Percentiles rank a stretch among this genome's conserved stretches.
Conservation (phyloP, 2,888 invertebrate species). For the Herminia tarsipennalis region DNA sequence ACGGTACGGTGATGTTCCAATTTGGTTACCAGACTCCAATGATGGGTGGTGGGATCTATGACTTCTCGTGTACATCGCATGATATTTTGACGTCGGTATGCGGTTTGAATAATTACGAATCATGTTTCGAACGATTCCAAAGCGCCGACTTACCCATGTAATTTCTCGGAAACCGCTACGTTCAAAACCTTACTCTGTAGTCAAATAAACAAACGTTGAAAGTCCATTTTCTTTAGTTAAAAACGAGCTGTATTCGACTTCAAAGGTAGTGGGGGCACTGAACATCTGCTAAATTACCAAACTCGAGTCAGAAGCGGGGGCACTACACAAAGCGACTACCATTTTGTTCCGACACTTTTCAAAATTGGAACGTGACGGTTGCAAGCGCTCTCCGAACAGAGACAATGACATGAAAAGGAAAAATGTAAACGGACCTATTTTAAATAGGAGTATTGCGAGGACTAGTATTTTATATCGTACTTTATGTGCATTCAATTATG, state of each 20-base stretch:
- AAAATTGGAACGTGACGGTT: conserved; percentile 86
- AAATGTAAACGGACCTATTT: conserved; percentile 85
- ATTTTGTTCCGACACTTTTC: conserved; percentile 86
- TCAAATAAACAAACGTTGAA: conserved; percentile 43
- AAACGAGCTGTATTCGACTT: conserved; percentile 55
- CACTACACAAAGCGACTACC: conserved; percentile 79
- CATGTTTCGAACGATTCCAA: conserved; percentile 60
- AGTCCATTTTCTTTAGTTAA: conserved; percentile 49
- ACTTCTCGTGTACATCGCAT: conserved; percentile 68
- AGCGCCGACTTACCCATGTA: conserved; percentile 41
- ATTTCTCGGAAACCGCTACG: conserved; percentile 42
- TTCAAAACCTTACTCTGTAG: conserved; percentile 20
- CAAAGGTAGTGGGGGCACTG: conserved; percentile 61
- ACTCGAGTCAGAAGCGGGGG: conserved; percentile 68
- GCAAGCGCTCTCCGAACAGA: conserved; percentile 82
- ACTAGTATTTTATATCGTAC: conserved; percentile 73
- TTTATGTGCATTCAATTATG: conserved; percentile 52
- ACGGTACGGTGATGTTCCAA: conserved; percentile 83
- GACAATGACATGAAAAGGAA: conserved; percentile 86
- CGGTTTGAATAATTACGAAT: conserved; percentile 80
- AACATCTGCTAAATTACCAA: conserved; percentile 82
- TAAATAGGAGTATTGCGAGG: conserved; percentile 74
- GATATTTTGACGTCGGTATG: conserved; percentile 81
- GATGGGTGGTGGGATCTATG: conserved; percentile 79
- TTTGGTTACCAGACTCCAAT: conserved; percentile 76